Evolutionary conservation across 2,888 invertebrate species (phyloP).

Genomic region (Beris morrisii): DNA sequence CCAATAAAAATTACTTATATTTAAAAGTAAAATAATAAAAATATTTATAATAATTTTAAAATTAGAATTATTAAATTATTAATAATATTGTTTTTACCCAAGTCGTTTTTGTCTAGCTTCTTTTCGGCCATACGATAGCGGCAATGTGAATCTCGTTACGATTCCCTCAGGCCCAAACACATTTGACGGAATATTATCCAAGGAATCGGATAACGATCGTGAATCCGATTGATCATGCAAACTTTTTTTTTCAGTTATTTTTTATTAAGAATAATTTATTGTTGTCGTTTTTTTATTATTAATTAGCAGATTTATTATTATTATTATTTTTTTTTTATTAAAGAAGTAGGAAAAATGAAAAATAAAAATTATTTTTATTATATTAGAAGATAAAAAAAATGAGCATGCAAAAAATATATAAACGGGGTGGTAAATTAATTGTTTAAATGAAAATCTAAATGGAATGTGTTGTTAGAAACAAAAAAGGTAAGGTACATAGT

Average conservation of each 20-base stretch:
- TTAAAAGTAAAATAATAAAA: no score
- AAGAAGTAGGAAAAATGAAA: constrained; percentile 34
- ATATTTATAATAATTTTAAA: background rate
- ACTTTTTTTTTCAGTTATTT: constrained; percentile 44
- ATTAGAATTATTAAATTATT: constrained; percentile 1
- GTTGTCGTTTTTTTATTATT: background rate
- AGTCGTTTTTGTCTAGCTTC: constrained; percentile 78
- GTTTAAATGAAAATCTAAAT: no score
- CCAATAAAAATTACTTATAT: no score
- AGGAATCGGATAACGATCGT: constrained; percentile 60
- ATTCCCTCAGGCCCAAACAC: constrained; percentile 63
- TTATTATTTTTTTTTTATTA: background rate
- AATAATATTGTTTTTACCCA: constrained; percentile 63
- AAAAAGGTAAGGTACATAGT: no score
- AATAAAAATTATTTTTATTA: constrained; percentile 30
- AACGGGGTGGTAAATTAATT: no score
- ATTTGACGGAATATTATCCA: constrained; percentile 61
- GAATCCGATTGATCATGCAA: constrained; percentile 58
- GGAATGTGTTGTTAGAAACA: no score
- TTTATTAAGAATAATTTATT: background rate
- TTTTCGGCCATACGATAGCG: constrained; percentile 77
- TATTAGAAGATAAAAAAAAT: constrained; percentile 33
- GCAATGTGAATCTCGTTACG: constrained; percentile 70
- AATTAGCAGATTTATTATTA: constrained; percentile 24
- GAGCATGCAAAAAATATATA: constrained; percentile 25